Evolutionary conservation across 2,888 invertebrate genomes (phyloP), one percentile per base, ranked within the genome.

Genomic region (Cheilosia vulpina): DNA sequence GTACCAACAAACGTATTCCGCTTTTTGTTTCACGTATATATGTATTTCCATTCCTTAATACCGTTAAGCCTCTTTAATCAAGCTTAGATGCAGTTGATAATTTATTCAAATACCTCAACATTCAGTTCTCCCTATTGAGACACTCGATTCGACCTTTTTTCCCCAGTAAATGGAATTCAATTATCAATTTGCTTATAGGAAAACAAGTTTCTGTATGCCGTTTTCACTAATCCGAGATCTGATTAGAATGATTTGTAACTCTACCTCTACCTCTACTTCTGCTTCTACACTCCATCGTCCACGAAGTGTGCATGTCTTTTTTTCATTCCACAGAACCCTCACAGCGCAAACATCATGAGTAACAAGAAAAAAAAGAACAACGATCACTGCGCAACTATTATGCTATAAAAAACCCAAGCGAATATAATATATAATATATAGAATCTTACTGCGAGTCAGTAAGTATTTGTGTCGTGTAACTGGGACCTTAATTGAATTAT

Each of bases 401-500:
- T 38, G 38, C 11, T 13, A 53, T 17, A n/a, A 65, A 47, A 38
- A 63, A 65, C 27, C 45, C 38, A 58, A 52, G 63, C 47, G 71
- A 60, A 63, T 62, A 27, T 1, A 27, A 27, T 27, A 2, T 7
- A 27, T 27, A 1, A 71, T 34, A 13, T 63, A 68, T 45, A 82
- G 66, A 82, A 82, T 77, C 65, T 82, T 72, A 38, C 1, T 15
- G 65, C 69, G 60, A 82, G 65, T 62, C 66, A 62, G 82, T 77
- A 71, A 71, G 71, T 71, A 77, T 77, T 75, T 79, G 83, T 84
- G 79, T 80, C 79, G 68, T 84, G 84, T 79, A 84, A 85, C 85
- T 71, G 80, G 71, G 58, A 62, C 68, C 68, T 81, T 87, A 87
- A 87, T 87, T 87, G 77, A 87, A 87, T 87, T 82, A 87, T 72